Evolutionary conservation across 2,113 vertebrate genomes (phyloP), one percentile per base, ranked within the genome.

Genomic region (Aegypius monachus): DNA sequence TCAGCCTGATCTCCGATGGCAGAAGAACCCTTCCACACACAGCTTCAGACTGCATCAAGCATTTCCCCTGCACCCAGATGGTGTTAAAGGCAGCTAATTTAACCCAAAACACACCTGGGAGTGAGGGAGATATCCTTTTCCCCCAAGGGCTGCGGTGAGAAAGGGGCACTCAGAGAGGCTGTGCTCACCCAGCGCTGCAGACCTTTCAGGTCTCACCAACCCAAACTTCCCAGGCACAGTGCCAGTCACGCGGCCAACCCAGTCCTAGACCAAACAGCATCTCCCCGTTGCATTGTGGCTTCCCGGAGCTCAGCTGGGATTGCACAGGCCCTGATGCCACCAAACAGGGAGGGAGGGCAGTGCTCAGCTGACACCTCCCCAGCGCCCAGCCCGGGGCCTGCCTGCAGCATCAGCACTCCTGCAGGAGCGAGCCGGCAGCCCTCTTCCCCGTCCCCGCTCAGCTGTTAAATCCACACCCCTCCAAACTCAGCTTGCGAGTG

Each of bases 171-270:
- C 27, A 19, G 2, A 52, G 50, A 31, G 27, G 38, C 22, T 31
- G 38, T 29, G 50, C 70, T 62, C 56, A 36, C 34, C 61, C 65
- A 36, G 56, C 27, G 4, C 34, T 18, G 34, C 40, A 42, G 18
- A 25, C 36, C 59, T 50, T 45, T 10, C 65, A 16, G 40, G 18
- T 55, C 55, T 42, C 59, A 26, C 70, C 53, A 29, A 21, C 45
- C 56, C 70, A 36, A 56, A 38, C 11, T 23, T n/a, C 31, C 40
- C 53, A 68, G 31, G 17, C 15, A 42, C 10, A 0, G 18, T 10
- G 53, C n/a, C 50, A 14, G 50, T 8, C 45, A 8, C 0, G 0
- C 2, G 1, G n/a, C 27, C 53, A 38, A 5, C 52, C 14, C 25
- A 14, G 16, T 2, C 17, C n/a, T 25, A 8, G 13, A 34, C 25